Conservation (phyloP, 2,113 vertebrate genomes). For the Hystrix cristata region DNA sequence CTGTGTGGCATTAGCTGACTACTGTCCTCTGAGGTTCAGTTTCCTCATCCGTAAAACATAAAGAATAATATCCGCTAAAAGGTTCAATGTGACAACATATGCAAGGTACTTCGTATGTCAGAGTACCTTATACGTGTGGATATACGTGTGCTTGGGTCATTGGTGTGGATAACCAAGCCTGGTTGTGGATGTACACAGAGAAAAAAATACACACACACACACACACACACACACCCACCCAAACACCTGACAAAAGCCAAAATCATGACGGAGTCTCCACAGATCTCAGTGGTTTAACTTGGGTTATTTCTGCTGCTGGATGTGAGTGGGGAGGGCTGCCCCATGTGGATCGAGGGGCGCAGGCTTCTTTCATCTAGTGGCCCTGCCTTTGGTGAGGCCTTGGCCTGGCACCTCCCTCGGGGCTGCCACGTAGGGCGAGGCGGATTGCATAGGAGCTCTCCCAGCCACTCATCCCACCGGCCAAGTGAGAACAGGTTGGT, state of each 20-base stretch:
- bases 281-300: background rate
- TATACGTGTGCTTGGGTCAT: background rate
- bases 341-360: background rate
- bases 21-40: background rate
- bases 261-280: background rate
- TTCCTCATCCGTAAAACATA: conserved; percentile 36
- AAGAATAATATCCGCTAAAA: background rate
- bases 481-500: background rate
- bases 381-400: background rate
- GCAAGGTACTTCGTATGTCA: background rate
- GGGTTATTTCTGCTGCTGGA: background rate
- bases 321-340: background rate
- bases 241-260: background rate
- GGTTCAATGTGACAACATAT: background rate
- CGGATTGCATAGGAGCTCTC: background rate
- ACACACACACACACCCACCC: background rate
- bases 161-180: background rate
- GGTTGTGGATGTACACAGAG: background rate
- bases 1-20: background rate
- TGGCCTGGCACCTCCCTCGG: background rate
- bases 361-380: background rate
- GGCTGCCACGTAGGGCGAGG: too few species aligned
- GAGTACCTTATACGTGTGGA: background rate
- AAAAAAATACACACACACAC: background rate
- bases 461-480: background rate